These are phyloP conservation scores for Quadroppia sp. DNA, from an alignment of 2,888 invertebrate species.

Conservation along the genomic window DNA sequence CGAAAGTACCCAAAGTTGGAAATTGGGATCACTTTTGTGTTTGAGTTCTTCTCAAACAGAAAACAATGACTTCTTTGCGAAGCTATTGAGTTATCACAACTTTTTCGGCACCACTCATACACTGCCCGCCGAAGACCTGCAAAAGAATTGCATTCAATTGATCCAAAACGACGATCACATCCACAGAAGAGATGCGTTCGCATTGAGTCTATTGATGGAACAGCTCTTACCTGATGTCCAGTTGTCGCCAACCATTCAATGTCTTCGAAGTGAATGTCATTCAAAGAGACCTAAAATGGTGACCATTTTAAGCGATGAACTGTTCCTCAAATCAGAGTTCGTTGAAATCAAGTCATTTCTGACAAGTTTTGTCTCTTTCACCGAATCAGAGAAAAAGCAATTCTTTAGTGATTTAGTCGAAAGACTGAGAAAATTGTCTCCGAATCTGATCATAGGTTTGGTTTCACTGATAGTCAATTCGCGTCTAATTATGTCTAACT, in stretches of 20 bases:
- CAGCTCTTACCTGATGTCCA: constrained; percentile 16
- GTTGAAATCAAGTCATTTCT: constrained; percentile 38
- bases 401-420: constrained; percentile 36
- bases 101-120: neutral
- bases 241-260: neutral
- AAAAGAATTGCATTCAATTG: neutral
- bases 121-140: constrained; percentile 37
- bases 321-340: constrained; percentile 38
- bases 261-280: neutral
- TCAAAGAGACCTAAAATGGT: constrained; percentile 28
- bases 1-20: constrained; percentile 38
- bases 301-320: constrained; percentile 30
- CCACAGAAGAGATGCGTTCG: constrained; percentile 40
- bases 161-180: neutral
- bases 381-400: constrained; percentile 27
- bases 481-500: constrained; percentile 38
- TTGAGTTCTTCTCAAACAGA: constrained; percentile 26
- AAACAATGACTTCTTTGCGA: neutral
- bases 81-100: constrained; percentile 27
- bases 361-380: constrained; percentile 38
- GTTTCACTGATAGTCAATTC: constrained; percentile 37
- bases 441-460: constrained; percentile 24
- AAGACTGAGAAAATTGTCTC: constrained; percentile 25
- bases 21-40: constrained; percentile 41
- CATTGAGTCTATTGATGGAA: constrained; percentile 25